phyloP scores from a whole-genome alignment of 2,888 invertebrate species.

The Lepeophtheirus nordmannii region DNA sequence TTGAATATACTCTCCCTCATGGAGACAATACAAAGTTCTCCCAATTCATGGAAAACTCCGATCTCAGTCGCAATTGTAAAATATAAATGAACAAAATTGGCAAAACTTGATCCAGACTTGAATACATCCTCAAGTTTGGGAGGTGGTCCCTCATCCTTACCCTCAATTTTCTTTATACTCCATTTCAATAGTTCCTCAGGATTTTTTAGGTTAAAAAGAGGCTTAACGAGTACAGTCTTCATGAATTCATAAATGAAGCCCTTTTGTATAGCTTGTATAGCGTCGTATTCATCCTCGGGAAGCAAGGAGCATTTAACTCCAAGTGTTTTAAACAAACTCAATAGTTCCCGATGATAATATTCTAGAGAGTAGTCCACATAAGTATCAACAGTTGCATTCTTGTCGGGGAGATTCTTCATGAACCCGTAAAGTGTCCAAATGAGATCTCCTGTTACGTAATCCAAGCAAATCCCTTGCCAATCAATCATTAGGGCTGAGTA shows the following conservation, averaged over 20 bases:
- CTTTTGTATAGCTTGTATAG: conserved; percentile 5
- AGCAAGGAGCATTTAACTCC: conserved; percentile 1
- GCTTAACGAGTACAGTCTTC: conserved; percentile 9
- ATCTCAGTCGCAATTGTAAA: conserved; percentile 21
- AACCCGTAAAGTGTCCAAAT: conserved; percentile 24
- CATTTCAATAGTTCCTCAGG: conserved; percentile 1
- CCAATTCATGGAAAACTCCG: conserved; percentile 22
- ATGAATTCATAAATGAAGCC: conserved; percentile 20
- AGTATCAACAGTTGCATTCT: conserved; percentile 15
- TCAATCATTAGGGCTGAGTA: conserved; percentile 20
- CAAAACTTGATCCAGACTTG: conserved; percentile 3
- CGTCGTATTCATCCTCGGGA: conserved; percentile 18
- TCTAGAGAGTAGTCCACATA: conserved; percentile 17
- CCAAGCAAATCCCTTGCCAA: conserved; percentile 22
- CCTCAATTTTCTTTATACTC: not conserved
- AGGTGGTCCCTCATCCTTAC: not conserved
- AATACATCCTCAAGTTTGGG: not conserved
- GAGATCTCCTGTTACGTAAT: conserved; percentile 12
- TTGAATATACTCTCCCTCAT: conserved; percentile 14
- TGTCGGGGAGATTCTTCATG: conserved; percentile 22
- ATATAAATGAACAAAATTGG: conserved; percentile 8
- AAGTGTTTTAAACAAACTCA: not conserved
- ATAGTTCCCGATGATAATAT: conserved; percentile 13
- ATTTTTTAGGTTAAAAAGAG: not conserved
- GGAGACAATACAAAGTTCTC: conserved; percentile 2